Percentiles rank a stretch among this genome's conserved stretches.
Conservation (phyloP, 2,888 invertebrate species). For the Philhelius pedissequus region DNA sequence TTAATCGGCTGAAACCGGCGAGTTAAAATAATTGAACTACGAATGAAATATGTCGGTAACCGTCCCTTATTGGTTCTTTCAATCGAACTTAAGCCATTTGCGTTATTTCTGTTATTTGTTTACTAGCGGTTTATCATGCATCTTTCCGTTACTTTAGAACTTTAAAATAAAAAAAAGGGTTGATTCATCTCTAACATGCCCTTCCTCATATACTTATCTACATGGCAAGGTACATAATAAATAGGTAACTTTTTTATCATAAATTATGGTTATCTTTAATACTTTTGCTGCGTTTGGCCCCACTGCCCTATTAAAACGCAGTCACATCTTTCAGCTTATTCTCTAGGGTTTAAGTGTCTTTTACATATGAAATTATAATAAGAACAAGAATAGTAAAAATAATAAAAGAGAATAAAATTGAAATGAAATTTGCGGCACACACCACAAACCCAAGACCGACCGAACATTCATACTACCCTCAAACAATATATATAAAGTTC, state of each 20-base stretch:
- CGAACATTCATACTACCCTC: conserved; percentile 20
- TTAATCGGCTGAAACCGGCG: too few relatives aligned
- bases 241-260: background rate
- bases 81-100: too few relatives aligned
- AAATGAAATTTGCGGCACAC: conserved; percentile 44
- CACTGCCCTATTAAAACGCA: conserved; percentile 38
- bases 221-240: background rate
- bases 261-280: background rate
- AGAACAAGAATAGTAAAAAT: conserved; percentile 1
- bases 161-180: too few relatives aligned
- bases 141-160: too few relatives aligned
- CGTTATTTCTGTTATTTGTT: too few relatives aligned
- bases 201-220: too few relatives aligned
- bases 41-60: too few relatives aligned
- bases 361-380: conserved; percentile 22
- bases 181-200: too few relatives aligned
- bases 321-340: conserved; percentile 41
- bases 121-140: too few relatives aligned
- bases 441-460: background rate
- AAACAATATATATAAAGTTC: conserved; percentile 16
- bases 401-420: conserved; percentile 20
- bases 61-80: too few relatives aligned
- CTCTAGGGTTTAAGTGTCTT: conserved; percentile 30
- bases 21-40: too few relatives aligned
- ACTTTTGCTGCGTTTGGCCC: background rate